phyloP scores from a whole-genome alignment of 2,888 invertebrate genomes.

The Cephalotes varians region DNA sequence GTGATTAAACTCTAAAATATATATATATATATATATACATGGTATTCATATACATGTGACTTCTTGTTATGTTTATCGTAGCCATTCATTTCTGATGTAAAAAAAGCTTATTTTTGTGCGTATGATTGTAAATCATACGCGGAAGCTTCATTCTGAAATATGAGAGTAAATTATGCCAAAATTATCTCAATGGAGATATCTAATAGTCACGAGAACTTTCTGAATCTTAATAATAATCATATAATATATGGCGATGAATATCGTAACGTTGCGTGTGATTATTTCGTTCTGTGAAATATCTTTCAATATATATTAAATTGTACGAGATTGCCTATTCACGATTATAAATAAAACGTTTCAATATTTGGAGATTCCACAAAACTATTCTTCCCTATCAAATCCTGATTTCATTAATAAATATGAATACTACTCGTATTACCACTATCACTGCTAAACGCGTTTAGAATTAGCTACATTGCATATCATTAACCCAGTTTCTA shows the following conservation, averaged over 20 bases:
- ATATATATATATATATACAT: not conserved
- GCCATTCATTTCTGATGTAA: not conserved
- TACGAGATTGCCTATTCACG: not conserved
- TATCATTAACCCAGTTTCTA: constrained; percentile 77
- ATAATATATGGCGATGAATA: not conserved
- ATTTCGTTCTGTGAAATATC: not conserved
- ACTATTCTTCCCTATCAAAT: constrained; percentile 58
- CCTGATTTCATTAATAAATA: constrained; percentile 57
- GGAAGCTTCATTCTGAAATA: not conserved
- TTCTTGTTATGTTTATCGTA: not conserved
- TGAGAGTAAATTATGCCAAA: not conserved
- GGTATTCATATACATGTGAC: not conserved
- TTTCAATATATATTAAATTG: not conserved
- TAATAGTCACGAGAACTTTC: not conserved
- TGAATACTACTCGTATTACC: constrained; percentile 60
- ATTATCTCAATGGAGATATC: not conserved
- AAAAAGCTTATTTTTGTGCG: constrained; percentile 16
- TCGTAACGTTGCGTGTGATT: not conserved
- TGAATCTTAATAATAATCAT: not conserved
- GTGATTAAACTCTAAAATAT: not conserved
- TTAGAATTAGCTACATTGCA: constrained; percentile 74
- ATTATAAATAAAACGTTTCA: not conserved
- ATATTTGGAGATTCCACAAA: constrained; percentile 43
- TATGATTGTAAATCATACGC: not conserved
- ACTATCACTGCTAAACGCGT: constrained; percentile 70